These are phyloP conservation scores for Stigmatopora argus DNA, from an alignment of 2,113 vertebrate genomes.

Conservation along the genomic window DNA sequence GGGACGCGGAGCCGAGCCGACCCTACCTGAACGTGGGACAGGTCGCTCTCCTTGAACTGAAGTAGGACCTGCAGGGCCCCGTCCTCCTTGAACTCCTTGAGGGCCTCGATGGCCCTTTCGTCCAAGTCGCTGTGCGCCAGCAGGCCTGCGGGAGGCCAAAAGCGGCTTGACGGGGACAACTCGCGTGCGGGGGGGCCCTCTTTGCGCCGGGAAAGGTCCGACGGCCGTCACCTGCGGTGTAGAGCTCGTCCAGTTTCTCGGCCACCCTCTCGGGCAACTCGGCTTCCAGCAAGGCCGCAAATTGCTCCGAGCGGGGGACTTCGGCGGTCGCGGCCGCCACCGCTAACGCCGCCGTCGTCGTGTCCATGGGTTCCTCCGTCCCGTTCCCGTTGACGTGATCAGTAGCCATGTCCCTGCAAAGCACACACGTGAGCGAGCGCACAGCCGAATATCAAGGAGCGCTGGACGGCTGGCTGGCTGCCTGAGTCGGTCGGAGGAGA, in stretches of 20 bases:
- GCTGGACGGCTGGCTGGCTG: too few relatives aligned
- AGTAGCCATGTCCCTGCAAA: slow-evolving; percentile 92
- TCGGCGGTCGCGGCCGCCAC: too few relatives aligned
- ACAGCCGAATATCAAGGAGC: not conserved
- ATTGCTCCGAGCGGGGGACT: slow-evolving; percentile 87
- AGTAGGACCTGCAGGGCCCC: slow-evolving; percentile 92
- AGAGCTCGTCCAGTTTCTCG: slow-evolving; percentile 98
- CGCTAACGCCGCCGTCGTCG: slow-evolving; percentile 72
- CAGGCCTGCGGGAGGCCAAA: slow-evolving; percentile 72
- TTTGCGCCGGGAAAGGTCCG: too few relatives aligned
- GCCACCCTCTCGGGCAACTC: slow-evolving; percentile 94
- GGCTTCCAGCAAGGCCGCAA: slow-evolving; percentile 88
- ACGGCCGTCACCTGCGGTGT: slow-evolving; percentile 84
- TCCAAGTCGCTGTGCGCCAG: slow-evolving; percentile 97
- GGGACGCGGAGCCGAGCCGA: too few relatives aligned
- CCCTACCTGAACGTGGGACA: slow-evolving; percentile 95
- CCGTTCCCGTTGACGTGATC: slow-evolving; percentile 98
- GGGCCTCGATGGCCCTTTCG: slow-evolving; percentile 93
- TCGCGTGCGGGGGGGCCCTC: too few relatives aligned
- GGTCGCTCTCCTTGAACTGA: slow-evolving; percentile 98
- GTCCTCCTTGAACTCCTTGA: slow-evolving; percentile 98
- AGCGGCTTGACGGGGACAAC: not conserved
- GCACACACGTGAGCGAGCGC: slow-evolving; percentile 39
- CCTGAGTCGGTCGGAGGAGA: too few relatives aligned
- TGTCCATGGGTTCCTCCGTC: slow-evolving; percentile 97